Percentiles rank a stretch among this genome's conserved stretches.
phyloP scores from a whole-genome alignment of 1,140 invertebrate genomes.

The Drosophila paulistorum region DNA sequence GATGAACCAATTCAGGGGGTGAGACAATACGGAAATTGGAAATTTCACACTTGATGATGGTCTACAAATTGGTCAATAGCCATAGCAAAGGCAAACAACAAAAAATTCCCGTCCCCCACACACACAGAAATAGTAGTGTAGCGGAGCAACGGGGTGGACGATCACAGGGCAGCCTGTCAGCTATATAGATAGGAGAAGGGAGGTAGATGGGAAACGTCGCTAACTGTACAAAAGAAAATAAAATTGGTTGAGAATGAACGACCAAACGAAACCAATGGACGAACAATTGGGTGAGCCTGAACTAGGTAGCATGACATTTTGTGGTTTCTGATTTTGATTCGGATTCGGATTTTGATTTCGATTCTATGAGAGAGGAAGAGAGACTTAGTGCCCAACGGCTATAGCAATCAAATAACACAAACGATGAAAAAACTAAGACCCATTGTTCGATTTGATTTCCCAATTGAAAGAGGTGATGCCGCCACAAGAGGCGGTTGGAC shows the following conservation, averaged over 20 bases:
- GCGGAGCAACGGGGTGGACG: not conserved
- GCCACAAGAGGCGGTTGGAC: not conserved
- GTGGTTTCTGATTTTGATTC: conserved; percentile 60
- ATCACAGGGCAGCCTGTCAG: conserved; percentile 47
- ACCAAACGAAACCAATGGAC: conserved; percentile 20
- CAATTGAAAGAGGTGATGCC: conserved; percentile 25
- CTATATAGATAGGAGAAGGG: conserved; percentile 44
- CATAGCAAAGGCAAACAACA: conserved; percentile 54
- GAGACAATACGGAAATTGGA: conserved; percentile 69
- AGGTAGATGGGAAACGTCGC: conserved; percentile 15
- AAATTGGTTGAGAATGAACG: conserved; percentile 45
- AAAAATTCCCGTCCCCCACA: conserved; percentile 21
- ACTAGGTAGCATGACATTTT: conserved; percentile 71
- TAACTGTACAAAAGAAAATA: conserved; percentile 71
- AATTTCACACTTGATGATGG: conserved; percentile 80
- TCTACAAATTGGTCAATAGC: conserved; percentile 76
- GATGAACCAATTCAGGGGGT: not conserved
- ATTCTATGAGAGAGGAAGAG: conserved; percentile 33
- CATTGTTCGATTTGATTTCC: conserved; percentile 64
- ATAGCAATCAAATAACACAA: conserved; percentile 56
- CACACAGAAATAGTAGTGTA: conserved; percentile 14
- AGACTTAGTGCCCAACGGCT: conserved; percentile 37
- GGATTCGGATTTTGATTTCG: conserved; percentile 37
- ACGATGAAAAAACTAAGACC: conserved; percentile 20
- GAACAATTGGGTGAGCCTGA: conserved; percentile 33